Percentiles rank a stretch among this genome's conserved stretches.
These are phyloP conservation scores for Melieria picta DNA, from an alignment of 2,888 invertebrate genomes.

Conservation along the genomic window DNA sequence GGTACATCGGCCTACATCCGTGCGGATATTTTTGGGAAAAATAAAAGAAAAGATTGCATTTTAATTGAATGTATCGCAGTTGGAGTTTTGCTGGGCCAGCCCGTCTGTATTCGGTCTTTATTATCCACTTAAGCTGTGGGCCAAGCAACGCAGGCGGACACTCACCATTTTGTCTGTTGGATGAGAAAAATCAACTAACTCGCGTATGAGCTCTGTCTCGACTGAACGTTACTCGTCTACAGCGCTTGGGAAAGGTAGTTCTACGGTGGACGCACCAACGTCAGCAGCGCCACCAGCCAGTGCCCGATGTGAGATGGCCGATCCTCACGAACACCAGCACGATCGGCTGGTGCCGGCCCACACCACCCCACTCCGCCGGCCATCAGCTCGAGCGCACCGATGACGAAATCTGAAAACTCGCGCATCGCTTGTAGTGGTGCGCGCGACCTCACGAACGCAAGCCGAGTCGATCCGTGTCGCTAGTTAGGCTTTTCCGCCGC, in stretches of 20 bases:
- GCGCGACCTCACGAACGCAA: neutral
- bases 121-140: conserved; percentile 12
- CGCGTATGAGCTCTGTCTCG: conserved; percentile 67
- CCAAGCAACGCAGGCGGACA: conserved; percentile 31
- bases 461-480: too few species aligned
- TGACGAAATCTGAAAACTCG: neutral
- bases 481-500: too few species aligned
- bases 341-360: neutral
- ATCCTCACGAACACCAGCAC: conserved; percentile 37
- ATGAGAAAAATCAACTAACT: conserved; percentile 69
- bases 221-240: conserved; percentile 65
- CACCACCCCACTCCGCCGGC: too few species aligned
- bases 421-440: neutral
- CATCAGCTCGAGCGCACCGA: neutral
- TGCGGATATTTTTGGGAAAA: conserved; percentile 61
- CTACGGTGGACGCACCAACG: conserved; percentile 53
- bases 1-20: conserved; percentile 79
- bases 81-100: neutral
- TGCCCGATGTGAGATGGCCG: conserved; percentile 38
- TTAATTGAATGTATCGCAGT: conserved; percentile 32
- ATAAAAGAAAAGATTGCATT: conserved; percentile 43
- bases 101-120: conserved; percentile 17
- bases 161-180: conserved; percentile 76
- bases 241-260: conserved; percentile 64
- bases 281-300: conserved; percentile 21